These are phyloP conservation scores for Rhabdornis inornatus DNA, from an alignment of 2,113 vertebrate genomes.

Conservation along the genomic window DNA sequence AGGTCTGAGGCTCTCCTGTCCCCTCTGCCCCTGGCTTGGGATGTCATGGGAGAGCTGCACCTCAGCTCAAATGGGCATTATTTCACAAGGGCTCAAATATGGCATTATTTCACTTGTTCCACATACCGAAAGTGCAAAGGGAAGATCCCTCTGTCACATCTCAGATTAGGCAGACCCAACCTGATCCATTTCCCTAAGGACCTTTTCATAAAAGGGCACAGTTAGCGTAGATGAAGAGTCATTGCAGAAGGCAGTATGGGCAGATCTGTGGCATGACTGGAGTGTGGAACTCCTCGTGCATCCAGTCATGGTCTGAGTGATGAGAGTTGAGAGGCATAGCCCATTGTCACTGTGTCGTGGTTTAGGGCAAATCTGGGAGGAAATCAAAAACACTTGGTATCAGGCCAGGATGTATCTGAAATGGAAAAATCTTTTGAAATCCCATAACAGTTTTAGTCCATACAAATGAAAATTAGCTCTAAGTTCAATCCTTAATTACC, in stretches of 20 bases:
- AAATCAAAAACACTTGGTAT: not conserved
- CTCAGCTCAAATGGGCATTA: not conserved
- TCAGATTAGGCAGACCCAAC: not conserved
- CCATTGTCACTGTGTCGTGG: not conserved
- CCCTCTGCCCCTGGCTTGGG: not conserved
- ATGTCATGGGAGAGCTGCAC: not conserved
- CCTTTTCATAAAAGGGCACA: rapidly evolving
- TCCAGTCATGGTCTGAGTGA: not conserved
- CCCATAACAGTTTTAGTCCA: not conserved
- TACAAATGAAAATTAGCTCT: not conserved
- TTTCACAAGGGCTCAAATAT: not conserved
- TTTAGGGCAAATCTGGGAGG: too few species aligned
- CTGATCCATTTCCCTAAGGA: not conserved
- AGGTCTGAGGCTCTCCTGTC: not conserved
- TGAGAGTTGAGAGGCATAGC: not conserved
- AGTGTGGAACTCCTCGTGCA: rapidly evolving
- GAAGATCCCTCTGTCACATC: not conserved
- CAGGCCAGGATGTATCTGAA: not conserved
- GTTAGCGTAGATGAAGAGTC: not conserved
- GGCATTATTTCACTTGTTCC: not conserved
- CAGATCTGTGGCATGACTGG: not conserved
- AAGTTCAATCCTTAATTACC: not conserved
- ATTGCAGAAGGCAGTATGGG: not conserved
- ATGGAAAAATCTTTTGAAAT: not conserved
- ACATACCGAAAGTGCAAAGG: not conserved